Base-by-base conservation (phyloP, 2,797 vertebrate genomes). In the Lutjanus argentimaculatus region DNA sequence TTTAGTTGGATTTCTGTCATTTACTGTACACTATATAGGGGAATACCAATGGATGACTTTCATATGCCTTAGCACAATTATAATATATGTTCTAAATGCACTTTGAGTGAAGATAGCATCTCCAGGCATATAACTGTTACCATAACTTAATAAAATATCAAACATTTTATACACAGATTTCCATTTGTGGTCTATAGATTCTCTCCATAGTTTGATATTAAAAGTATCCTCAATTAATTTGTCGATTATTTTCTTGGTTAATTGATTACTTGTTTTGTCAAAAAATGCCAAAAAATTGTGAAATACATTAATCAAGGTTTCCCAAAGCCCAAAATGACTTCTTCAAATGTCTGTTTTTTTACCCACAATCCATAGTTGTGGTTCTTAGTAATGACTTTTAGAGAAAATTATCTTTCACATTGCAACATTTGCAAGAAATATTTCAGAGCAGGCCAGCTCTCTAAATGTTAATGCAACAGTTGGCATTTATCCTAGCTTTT, bases 1-100 rank as follows among this genome's bases (percentile, higher is more conserved):
- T 87, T 83, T 88, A 83, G 76, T 69, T 19, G 70, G 53, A 85
- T 82, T 86, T 88, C 75, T 91, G 70, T 82, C 84, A 77, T 82
- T 88, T 79, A 65, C 62, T 56, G 42, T 25, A 48, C 64, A 25
- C 46, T 77, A 53, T 58, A 75, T 49, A 70, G 73, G 79, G 67
- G 2, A 84, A 82, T 84, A 53, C 85, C 75, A 46, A 69, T 63
- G 40, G 49, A 53, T n/a, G 43, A 71, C 51, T 67, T 82, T 80
- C 15, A 72, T 62, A 53, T 46, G 52, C 53, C 14, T 51, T 19
- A 46, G 57, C 48, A 49, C 15, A 21, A 66, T 52, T 55, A 66
- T 21, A 66, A 63, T 45, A 58, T 45, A 43, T 72, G 49, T 56
- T 19, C 66, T 63, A 68, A 22, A 77, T 45, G 56, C 43, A 76